Base-by-base conservation (phyloP, 2,113 vertebrate species). In the Tylochromis polylepis region DNA sequence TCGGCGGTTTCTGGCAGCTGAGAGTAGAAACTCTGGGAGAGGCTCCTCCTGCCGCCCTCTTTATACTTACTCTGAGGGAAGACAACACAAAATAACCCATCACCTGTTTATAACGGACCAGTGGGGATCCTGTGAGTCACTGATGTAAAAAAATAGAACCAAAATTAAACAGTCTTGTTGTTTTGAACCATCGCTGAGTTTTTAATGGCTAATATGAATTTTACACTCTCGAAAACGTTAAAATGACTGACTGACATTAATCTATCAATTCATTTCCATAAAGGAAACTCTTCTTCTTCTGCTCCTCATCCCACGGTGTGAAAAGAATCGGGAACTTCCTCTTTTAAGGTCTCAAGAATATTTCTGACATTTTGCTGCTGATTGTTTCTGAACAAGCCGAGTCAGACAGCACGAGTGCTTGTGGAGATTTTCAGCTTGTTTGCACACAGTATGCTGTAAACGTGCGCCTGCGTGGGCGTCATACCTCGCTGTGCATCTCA, bases 1-100 rank as follows among this genome's bases (percentile, higher is more conserved):
- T 98, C 96, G 2, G 97, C 94, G 7, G 98, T 99, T 31, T 97
- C 96, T 14, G 98, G 97, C 91, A 99, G 97, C 94, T 96, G 97
- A 88, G 97, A 97, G 93, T 98, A 99, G 36, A 98, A 93, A 70
- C 96, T 96, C 75, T 96, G 97, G 5, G 96, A 95, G 85, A 97
- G 95, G 29, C 94, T 96, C 82, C 93, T 95, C 94, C 97, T 98
- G 70, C 95, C 91, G 70, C 89, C 95, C 79, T 97, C 97, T 93
- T 97, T 98, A 88, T 99, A 99, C 81, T 97, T 98, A 57, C 96
- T 96, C 98, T 99, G 65, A 70, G 4, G 56, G 7, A 12, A 2
- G 10, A 87, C 3, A 24, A 0, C 0, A 16, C 51, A 83, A 0
- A 84, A 12, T 5, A 2, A 34, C 7, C 2, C 6, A 11, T 72